Conservation (phyloP, 2,888 invertebrate genomes). For the Diplazon laetatorius region DNA sequence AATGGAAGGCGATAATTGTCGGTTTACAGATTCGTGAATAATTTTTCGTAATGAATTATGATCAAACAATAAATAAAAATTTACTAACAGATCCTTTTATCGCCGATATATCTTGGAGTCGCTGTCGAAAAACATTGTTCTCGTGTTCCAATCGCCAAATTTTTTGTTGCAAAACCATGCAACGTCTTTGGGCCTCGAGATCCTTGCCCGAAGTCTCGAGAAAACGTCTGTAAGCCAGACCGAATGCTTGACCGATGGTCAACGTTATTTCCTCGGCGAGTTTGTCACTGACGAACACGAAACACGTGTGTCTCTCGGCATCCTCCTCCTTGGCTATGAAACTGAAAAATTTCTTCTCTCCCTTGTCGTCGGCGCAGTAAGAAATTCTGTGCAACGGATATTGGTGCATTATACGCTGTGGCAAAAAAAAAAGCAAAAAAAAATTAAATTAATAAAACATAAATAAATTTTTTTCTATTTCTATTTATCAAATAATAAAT, state of each 20-base stretch:
- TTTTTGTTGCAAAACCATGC: constrained; percentile 91
- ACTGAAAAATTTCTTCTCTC: constrained; percentile 98
- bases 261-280: constrained; percentile 98
- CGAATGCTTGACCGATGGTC: constrained; percentile 99
- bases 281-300: constrained; percentile 98
- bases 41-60: too few relatives aligned
- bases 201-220: constrained; percentile 96
- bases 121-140: constrained; percentile 91
- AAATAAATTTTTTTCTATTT: too few relatives aligned
- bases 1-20: too few relatives aligned
- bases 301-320: constrained; percentile 95
- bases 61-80: too few relatives aligned
- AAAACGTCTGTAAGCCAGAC: constrained; percentile 97
- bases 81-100: constrained; percentile 83
- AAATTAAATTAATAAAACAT: too few relatives aligned
- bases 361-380: constrained; percentile 99
- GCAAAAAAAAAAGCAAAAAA: constrained; percentile 53
- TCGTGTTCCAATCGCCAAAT: constrained; percentile 94
- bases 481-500: too few relatives aligned
- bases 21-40: too few relatives aligned
- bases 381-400: constrained; percentile 98
- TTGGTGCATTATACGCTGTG: constrained; percentile 92
- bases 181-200: constrained; percentile 91
- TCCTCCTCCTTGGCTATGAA: constrained; percentile 93
- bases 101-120: constrained; percentile 88